Evolutionary conservation across 2,888 invertebrate species (phyloP).

Genomic region (Acanthococcus lagerstroemiae): DNA sequence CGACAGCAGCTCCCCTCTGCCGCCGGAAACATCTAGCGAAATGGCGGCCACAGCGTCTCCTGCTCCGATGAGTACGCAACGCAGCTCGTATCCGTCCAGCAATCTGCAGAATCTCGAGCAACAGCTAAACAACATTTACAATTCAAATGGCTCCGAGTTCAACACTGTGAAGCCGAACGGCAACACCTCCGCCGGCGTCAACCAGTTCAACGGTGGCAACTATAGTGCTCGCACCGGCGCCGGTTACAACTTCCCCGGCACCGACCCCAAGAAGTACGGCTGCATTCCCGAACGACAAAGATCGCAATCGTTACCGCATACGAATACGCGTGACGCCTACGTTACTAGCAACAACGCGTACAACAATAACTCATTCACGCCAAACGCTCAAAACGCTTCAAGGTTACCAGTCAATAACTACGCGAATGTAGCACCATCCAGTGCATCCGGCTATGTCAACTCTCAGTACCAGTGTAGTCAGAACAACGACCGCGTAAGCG

Average conservation of each 20-base stretch:
- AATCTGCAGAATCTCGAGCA: slow-evolving; percentile 8
- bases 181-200: slow-evolving; percentile 17
- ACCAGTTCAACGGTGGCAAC: slow-evolving; percentile 35
- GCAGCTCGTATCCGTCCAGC: neutral
- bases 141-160: neutral
- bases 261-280: slow-evolving; percentile 35
- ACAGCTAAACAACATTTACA: slow-evolving; percentile 15
- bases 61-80: neutral
- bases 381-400: slow-evolving; percentile 4
- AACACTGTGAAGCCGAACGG: neutral
- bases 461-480: neutral
- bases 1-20: no score
- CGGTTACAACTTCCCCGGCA: slow-evolving; percentile 38
- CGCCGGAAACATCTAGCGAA: no score
- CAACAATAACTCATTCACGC: slow-evolving; percentile 41
- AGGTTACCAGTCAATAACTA: slow-evolving; percentile 37
- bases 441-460: neutral
- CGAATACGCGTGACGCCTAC: slow-evolving; percentile 41
- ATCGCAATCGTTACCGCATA: slow-evolving; percentile 41
- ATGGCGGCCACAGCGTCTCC: neutral
- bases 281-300: slow-evolving; percentile 35
- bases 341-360: slow-evolving; percentile 36
- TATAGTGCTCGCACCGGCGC: slow-evolving; percentile 41
- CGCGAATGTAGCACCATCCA: neutral
- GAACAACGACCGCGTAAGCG: neutral